Evolutionary conservation across 2,797 vertebrate species (phyloP).

Genomic region (Phrynocephalus forsythii): DNA sequence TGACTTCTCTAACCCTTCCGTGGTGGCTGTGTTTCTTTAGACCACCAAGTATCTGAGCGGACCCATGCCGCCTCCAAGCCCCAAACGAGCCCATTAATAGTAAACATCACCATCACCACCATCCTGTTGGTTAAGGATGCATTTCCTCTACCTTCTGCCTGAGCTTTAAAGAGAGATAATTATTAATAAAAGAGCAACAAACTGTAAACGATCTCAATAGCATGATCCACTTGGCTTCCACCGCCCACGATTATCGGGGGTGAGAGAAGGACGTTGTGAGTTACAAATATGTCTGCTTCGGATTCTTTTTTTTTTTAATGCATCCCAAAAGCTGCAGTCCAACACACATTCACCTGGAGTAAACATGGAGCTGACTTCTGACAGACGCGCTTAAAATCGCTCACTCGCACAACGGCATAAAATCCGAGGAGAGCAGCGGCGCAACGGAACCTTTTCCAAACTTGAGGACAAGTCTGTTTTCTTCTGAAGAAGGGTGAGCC

Average conservation of each 20-base stretch:
- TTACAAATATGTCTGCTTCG: neutral
- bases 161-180: neutral
- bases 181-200: neutral
- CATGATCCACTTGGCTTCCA: neutral
- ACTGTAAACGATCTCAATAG: neutral
- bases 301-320: neutral
- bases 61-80: neutral
- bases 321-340: neutral
- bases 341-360: neutral
- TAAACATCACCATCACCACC: no score
- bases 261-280: neutral
- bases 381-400: neutral
- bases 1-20: conserved; percentile 52
- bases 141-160: neutral
- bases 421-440: neutral
- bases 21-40: conserved; percentile 52
- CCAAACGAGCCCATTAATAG: neutral
- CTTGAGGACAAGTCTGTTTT: neutral
- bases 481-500: neutral
- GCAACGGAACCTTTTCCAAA: neutral
- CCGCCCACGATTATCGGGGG: neutral
- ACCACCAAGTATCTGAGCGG: conserved; percentile 26
- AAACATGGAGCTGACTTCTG: neutral
- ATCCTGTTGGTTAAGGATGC: neutral
- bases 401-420: neutral